Base-by-base conservation (phyloP, 2,797 vertebrate species). In the Urophycis tenuis region DNA sequence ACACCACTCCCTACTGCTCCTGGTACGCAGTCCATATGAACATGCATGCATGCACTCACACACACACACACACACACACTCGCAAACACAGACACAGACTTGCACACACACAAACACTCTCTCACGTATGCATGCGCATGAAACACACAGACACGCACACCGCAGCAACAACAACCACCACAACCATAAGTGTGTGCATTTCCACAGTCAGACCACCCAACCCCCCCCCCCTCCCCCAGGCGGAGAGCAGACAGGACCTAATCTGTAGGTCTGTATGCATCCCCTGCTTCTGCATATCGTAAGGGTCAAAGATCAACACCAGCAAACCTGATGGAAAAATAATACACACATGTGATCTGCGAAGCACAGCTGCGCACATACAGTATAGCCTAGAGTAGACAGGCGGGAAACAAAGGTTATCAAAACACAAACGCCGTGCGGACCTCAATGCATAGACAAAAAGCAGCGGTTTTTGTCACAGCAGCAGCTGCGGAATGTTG, bases 261-360 rank as follows among this genome's bases (percentile, higher is more conserved):
- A 83, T 85, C 78, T 82, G 74, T 49, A 82, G 75, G 81, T 75
- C 80, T 53, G 25, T 69, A 84, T 75, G 76, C 81, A 80, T 79
- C 81, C 77, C 69, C 33, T 41, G 73, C 39, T 35, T n/a, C 73
- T 74, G 73, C 85, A 82, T 89, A 85, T 89, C 86, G 85, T 78
- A 64, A 67, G 60, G 79, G 86, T 86, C 87, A 84, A 10, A 87
- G 86, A 78, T 85, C 82, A 80, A 77, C 74, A 34, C 60, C 74
- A 60, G 19, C 11, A 29, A 72, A 79, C 8, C 75, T 69, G 72
- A 67, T 29, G 67, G 39, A 41, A 25, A 3, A 60, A n/a, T n/a
- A 69, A 8, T 17, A 6, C 11, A 17, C 31, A 9, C 41, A 15
- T 15, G 19, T 9, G 8, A 34, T 19, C 41, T 49, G 9, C 33